A percentile compares a stretch with the other conserved stretches of the same genome.
Conservation (phyloP, 1,140 invertebrate species). For the Drosophila sulfurigaster region DNA sequence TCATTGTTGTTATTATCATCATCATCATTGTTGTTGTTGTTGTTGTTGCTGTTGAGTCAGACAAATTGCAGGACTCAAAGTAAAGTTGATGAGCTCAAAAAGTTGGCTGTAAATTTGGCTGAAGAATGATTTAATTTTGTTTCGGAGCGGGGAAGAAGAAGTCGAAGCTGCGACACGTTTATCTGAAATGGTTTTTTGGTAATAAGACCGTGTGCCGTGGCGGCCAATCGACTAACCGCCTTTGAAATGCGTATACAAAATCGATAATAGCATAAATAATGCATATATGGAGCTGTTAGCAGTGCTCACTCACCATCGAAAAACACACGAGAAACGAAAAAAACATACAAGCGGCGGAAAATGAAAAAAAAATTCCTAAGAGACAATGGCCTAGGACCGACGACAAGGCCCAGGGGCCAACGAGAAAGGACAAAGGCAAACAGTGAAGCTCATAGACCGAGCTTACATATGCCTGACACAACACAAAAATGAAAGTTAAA, state of each 20-base stretch:
- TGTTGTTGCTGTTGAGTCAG: constrained; percentile 24
- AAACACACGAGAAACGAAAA: constrained; percentile 27
- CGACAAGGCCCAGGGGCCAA: constrained; percentile 64
- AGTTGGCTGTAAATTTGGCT: constrained; percentile 62
- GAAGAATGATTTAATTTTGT: constrained; percentile 80
- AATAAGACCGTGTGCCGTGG: constrained; percentile 1
- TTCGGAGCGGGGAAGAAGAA: not conserved
- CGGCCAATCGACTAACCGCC: constrained; percentile 39
- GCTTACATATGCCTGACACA: constrained; percentile 69
- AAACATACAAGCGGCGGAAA: not conserved
- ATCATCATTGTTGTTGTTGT: constrained; percentile 2
- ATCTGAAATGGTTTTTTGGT: constrained; percentile 35
- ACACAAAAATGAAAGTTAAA: constrained; percentile 64
- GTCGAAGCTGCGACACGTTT: constrained; percentile 47
- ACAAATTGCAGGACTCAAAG: constrained; percentile 73
- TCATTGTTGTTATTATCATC: constrained; percentile 15
- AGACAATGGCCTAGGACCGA: constrained; percentile 69
- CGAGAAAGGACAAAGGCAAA: constrained; percentile 62
- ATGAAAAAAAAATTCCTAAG: constrained; percentile 15
- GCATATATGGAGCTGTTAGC: constrained; percentile 54
- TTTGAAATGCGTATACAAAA: constrained; percentile 69
- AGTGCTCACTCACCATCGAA: constrained; percentile 20
- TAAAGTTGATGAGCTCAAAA: constrained; percentile 67
- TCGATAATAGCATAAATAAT: constrained; percentile 83
- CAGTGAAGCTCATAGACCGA: constrained; percentile 40